A percentile compares a stretch with the other conserved stretches of the same genome.
These are phyloP conservation scores for Cyprinodon diabolis DNA, from an alignment of 2,797 vertebrate species.

Conservation along the genomic window DNA sequence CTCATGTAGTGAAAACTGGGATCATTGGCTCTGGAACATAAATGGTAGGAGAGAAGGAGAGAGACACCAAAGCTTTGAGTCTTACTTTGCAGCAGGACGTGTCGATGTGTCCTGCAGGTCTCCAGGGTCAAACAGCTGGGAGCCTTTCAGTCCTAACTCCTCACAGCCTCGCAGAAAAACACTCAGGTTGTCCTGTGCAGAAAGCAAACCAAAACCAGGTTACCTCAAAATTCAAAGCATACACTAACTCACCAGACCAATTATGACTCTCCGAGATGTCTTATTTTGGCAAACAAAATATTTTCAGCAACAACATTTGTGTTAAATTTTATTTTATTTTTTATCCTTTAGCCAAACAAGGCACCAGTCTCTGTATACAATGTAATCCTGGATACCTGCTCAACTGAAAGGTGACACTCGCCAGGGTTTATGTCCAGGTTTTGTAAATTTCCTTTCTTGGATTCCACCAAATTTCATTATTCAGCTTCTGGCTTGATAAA, in stretches of 20 bases:
- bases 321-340: background rate
- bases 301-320: background rate
- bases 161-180: conserved; percentile 95
- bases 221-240: background rate
- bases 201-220: conserved; percentile 49
- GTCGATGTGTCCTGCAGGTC: conserved; percentile 92
- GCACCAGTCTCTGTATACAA: background rate
- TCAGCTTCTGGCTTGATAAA: conserved; percentile 11
- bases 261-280: background rate
- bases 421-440: conserved; percentile 12
- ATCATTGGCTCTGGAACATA: background rate
- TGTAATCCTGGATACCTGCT: conserved; percentile 59
- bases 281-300: background rate
- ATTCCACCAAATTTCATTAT: conserved; percentile 33
- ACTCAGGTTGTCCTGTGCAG: conserved; percentile 91
- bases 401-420: conserved; percentile 44
- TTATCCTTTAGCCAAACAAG: background rate
- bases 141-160: conserved; percentile 95
- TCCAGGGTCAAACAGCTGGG: conserved; percentile 96
- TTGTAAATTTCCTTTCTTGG: conserved; percentile 7
- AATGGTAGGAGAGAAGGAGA: background rate
- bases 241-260: background rate
- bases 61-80: conserved; percentile 5
- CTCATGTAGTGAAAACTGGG: background rate
- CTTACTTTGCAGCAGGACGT: conserved; percentile 88